Conservation (phyloP, 2,888 invertebrate genomes). For the Coremacera marginata region DNA sequence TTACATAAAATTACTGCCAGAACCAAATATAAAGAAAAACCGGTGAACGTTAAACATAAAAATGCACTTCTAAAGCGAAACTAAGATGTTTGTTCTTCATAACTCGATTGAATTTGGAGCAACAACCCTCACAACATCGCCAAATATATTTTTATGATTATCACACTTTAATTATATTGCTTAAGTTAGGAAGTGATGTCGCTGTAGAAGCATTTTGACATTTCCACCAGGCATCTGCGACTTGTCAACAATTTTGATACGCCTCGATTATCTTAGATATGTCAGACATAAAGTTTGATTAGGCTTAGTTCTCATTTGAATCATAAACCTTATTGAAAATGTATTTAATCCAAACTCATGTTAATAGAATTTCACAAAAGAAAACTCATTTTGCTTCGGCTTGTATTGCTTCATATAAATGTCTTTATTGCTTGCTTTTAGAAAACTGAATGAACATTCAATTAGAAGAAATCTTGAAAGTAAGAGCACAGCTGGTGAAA, state of each 20-base stretch:
- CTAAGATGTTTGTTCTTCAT: background rate
- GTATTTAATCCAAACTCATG: background rate
- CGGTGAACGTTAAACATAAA: slow-evolving; percentile 2
- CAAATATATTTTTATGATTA: slow-evolving; percentile 8
- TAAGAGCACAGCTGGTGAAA: slow-evolving; percentile 21
- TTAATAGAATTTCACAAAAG: too few relatives aligned
- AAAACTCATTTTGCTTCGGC: too few relatives aligned
- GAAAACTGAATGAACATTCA: background rate
- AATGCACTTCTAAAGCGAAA: slow-evolving; percentile 22
- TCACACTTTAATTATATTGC: slow-evolving; percentile 14
- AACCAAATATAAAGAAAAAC: background rate
- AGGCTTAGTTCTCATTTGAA: background rate
- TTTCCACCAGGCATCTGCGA: background rate
- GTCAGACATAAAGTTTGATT: background rate
- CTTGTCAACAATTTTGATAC: background rate
- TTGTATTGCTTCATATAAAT: too few relatives aligned
- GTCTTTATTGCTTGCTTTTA: background rate
- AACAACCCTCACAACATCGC: background rate
- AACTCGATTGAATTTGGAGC: background rate
- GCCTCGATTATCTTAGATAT: background rate
- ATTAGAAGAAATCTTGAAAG: background rate
- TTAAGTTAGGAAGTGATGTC: background rate
- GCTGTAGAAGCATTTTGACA: background rate
- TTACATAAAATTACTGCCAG: background rate
- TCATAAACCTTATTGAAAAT: background rate